Conservation (phyloP, 2,888 invertebrate species). For the Schizotus pectinicornis region DNA sequence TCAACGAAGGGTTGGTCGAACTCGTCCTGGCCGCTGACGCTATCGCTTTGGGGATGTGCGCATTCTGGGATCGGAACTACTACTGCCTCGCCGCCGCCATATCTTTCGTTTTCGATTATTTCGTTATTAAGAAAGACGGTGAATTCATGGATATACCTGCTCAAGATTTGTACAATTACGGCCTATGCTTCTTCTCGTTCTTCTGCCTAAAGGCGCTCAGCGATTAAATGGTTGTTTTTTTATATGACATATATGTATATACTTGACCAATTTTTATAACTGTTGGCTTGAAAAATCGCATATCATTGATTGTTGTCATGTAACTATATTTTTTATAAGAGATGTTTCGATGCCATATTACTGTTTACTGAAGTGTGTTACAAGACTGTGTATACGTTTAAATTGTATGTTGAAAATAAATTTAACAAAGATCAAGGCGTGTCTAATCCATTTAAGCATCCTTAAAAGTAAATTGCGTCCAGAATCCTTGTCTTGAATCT, state of each 20-base stretch:
- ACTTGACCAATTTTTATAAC: slow-evolving; percentile 28
- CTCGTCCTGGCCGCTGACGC: slow-evolving; percentile 40
- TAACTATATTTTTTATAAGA: slow-evolving; percentile 23
- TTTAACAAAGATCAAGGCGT: slow-evolving; percentile 6
- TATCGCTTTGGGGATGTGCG: slow-evolving; percentile 45
- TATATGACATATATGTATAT: slow-evolving; percentile 14
- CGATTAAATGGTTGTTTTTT: slow-evolving; percentile 17
- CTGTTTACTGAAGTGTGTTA: slow-evolving; percentile 3
- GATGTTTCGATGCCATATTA: slow-evolving; percentile 20
- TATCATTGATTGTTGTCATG: slow-evolving; percentile 40
- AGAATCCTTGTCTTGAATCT: background rate
- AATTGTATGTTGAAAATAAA: slow-evolving; percentile 16
- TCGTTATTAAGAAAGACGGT: slow-evolving; percentile 45
- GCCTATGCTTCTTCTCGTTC: slow-evolving; percentile 53
- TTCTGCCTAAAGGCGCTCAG: slow-evolving; percentile 49
- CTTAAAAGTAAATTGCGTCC: background rate
- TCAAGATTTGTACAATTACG: slow-evolving; percentile 55
- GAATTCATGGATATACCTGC: slow-evolving; percentile 49
- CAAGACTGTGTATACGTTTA: slow-evolving; percentile 10
- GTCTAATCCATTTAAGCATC: background rate
- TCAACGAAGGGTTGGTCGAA: slow-evolving; percentile 43
- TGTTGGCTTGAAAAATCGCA: slow-evolving; percentile 31
- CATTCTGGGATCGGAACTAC: slow-evolving; percentile 48
- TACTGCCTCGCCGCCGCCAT: slow-evolving; percentile 45
- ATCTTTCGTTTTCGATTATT: slow-evolving; percentile 51